Evolutionary conservation across 2,888 invertebrate species (phyloP).

Genomic region (Rhagium mordax): DNA sequence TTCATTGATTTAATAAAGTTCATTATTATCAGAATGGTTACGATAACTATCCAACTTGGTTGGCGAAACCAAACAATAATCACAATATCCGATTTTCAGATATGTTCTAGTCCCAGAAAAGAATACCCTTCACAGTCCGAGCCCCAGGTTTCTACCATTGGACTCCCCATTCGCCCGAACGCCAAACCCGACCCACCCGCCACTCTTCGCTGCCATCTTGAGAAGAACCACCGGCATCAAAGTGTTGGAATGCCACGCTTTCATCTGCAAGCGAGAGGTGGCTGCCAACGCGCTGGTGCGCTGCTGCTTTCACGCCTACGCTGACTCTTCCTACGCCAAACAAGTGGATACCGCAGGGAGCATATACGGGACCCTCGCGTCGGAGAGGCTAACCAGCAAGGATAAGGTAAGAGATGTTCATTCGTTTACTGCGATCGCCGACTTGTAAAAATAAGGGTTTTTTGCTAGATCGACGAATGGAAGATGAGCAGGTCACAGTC

Average conservation of each 20-base stretch:
- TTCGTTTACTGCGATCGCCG: too few relatives aligned
- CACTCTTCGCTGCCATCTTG: slow-evolving; percentile 96
- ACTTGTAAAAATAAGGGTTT: too few relatives aligned
- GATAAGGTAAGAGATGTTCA: slow-evolving; percentile 62
- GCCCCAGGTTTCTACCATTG: slow-evolving; percentile 92
- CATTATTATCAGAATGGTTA: too few relatives aligned
- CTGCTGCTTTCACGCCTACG: slow-evolving; percentile 98
- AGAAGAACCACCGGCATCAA: slow-evolving; percentile 97
- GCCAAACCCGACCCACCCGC: slow-evolving; percentile 94
- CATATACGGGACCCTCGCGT: slow-evolving; percentile 67
- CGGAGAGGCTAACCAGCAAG: slow-evolving; percentile 66
- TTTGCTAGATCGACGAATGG: slow-evolving; percentile 76
- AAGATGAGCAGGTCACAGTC: slow-evolving; percentile 71
- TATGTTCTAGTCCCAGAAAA: slow-evolving; percentile 71
- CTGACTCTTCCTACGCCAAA: slow-evolving; percentile 94
- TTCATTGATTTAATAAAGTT: too few relatives aligned
- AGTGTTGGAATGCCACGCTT: slow-evolving; percentile 98
- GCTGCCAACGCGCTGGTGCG: slow-evolving; percentile 98
- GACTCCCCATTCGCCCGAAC: slow-evolving; percentile 97
- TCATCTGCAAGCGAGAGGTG: slow-evolving; percentile 96
- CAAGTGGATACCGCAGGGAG: slow-evolving; percentile 78
- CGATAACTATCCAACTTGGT: too few relatives aligned
- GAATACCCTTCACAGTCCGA: slow-evolving; percentile 73
- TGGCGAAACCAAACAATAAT: too few relatives aligned
- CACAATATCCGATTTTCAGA: slow-evolving; percentile 63